Percentiles rank a stretch among this genome's conserved stretches.
Conservation (phyloP, 2,888 invertebrate species). For the Chymomyza fuscimana region DNA sequence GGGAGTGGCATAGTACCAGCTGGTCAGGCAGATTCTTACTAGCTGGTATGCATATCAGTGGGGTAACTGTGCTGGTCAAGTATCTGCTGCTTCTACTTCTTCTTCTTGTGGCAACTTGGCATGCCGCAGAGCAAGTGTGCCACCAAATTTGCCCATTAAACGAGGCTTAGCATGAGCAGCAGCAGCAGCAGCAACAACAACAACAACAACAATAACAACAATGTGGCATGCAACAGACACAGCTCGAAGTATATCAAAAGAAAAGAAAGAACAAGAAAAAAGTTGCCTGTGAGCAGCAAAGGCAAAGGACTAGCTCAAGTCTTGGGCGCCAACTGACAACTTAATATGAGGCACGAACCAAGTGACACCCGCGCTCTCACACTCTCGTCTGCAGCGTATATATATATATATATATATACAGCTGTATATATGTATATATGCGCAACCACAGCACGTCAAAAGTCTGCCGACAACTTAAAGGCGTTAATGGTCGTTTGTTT, state of each 20-base stretch:
- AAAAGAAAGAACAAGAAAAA: constrained; percentile 16
- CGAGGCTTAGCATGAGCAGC: constrained; percentile 57
- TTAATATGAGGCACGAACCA: constrained; percentile 70
- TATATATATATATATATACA: neutral
- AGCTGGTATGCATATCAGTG: constrained; percentile 4
- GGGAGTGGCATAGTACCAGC: neutral
- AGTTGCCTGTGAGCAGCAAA: too few relatives aligned
- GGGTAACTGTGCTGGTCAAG: neutral
- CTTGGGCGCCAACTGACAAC: constrained; percentile 55
- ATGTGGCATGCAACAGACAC: constrained; percentile 5
- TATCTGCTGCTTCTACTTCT: neutral
- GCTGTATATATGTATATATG: neutral
- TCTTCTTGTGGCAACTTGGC: neutral
- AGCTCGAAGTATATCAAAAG: neutral
- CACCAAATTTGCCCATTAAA: constrained; percentile 56
- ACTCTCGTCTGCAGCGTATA: neutral
- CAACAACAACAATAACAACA: constrained; percentile 25
- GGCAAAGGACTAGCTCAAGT: constrained; percentile 38
- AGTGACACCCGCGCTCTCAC: constrained; percentile 49
- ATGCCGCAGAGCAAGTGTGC: neutral
- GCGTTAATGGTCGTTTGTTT: constrained; percentile 79
- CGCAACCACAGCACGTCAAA: constrained; percentile 45
- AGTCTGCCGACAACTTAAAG: constrained; percentile 73
- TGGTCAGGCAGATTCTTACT: neutral
- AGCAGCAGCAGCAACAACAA: too few relatives aligned